Conservation (phyloP, 2,888 invertebrate genomes). For the Phyllotreta cruciferae region DNA sequence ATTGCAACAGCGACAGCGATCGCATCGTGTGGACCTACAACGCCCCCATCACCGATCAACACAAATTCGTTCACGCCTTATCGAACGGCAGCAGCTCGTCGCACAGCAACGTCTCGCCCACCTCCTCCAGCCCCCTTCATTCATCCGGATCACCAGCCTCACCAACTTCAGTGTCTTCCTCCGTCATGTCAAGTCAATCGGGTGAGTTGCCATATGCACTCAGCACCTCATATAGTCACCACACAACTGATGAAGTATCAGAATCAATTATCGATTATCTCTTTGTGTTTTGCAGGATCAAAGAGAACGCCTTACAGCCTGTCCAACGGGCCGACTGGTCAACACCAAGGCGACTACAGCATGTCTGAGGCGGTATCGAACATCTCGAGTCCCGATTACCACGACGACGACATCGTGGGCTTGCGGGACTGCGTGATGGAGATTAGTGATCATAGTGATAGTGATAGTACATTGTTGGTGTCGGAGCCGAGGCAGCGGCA, state of each 20-base stretch:
- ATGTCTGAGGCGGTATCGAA: conserved; percentile 87
- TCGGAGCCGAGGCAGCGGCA: conserved; percentile 72
- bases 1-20: conserved; percentile 46
- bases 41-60: conserved; percentile 72
- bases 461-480: conserved; percentile 86
- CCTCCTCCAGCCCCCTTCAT: conserved; percentile 77
- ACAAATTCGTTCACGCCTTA: conserved; percentile 65
- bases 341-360: conserved; percentile 68
- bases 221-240: too few species aligned
- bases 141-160: conserved; percentile 72
- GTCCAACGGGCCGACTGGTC: conserved; percentile 56
- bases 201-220: too few species aligned
- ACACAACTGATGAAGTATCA: too few species aligned
- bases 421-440: conserved; percentile 86
- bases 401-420: conserved; percentile 84
- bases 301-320: conserved; percentile 64
- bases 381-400: conserved; percentile 89
- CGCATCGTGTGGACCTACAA: conserved; percentile 93
- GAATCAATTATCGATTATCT: too few species aligned
- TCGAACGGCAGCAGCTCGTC: conserved; percentile 67
- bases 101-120: conserved; percentile 74
- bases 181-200: conserved; percentile 82
- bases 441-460: conserved; percentile 87
- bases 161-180: conserved; percentile 87
- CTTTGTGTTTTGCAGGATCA: conserved; percentile 59